Percentiles rank a stretch among this genome's conserved stretches.
Evolutionary conservation across 1,140 invertebrate species (phyloP).

Genomic region (Anagrus nilaparvatae): DNA sequence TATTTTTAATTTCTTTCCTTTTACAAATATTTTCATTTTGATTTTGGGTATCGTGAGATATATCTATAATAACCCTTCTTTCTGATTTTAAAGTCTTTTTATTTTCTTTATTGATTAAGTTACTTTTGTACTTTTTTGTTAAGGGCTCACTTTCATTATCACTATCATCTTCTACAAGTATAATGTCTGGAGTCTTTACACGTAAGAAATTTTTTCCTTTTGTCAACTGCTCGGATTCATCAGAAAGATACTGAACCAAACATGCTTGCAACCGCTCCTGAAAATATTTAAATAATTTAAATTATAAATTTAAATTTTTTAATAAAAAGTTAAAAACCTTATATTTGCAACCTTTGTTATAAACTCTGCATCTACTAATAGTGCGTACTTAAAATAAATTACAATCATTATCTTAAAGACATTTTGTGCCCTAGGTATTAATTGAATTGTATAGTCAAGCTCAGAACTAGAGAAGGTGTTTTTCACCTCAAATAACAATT

Average conservation of each 20-base stretch:
- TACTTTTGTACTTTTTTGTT: conserved; percentile 31
- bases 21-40: conserved; percentile 32
- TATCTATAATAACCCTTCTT: conserved; percentile 37
- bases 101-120: conserved; percentile 29
- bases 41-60: conserved; percentile 31
- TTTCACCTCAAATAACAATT: no score
- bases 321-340: no score
- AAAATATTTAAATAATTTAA: not conserved
- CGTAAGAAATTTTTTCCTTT: conserved; percentile 20
- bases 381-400: no score
- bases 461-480: no score
- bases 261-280: conserved; percentile 50
- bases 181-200: conserved; percentile 34
- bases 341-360: no score
- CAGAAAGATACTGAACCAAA: conserved; percentile 41
- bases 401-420: no score
- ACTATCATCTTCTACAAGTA: conserved; percentile 39
- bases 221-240: conserved; percentile 30
- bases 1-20: conserved; percentile 27
- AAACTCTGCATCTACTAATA: no score
- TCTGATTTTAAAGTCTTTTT: conserved; percentile 33
- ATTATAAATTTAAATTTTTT: no score
- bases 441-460: no score
- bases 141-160: conserved; percentile 24
- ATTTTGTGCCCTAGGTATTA: no score